Conservation (phyloP, 2,797 vertebrate species). For the Paramormyrops hopkinsi region DNA sequence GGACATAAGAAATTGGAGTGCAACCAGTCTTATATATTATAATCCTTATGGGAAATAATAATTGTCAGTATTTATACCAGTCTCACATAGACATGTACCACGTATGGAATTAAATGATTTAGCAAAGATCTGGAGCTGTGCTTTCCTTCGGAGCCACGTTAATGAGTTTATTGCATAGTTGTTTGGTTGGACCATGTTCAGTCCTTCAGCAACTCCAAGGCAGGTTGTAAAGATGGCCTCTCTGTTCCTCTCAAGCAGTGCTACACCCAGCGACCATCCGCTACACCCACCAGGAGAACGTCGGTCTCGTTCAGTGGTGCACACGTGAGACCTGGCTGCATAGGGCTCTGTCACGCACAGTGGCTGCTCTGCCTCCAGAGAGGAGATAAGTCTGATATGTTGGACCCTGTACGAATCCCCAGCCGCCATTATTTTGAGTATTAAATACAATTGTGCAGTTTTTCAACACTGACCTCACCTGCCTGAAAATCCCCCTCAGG, state of each 20-base stretch:
- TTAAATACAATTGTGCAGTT: not conserved
- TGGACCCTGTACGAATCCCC: not conserved
- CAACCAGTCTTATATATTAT: not conserved
- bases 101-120: not conserved
- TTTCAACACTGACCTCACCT: not conserved
- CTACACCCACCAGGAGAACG: not conserved
- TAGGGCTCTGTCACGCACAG: not conserved
- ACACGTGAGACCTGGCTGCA: not conserved
- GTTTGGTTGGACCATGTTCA: not conserved
- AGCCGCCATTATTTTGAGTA: not conserved
- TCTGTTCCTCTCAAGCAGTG: not conserved
- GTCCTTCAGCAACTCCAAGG: not conserved
- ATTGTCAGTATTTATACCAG: not conserved
- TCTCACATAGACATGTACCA: not conserved
- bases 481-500: not conserved
- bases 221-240: not conserved
- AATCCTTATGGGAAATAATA: not conserved
- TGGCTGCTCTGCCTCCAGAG: not conserved
- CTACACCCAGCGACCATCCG: not conserved
- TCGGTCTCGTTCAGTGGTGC: not conserved
- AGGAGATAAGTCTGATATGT: not conserved
- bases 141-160: not conserved
- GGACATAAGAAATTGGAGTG: not conserved
- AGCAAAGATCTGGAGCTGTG: not conserved
- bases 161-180: constrained; percentile 3